Percentiles rank a stretch among this genome's conserved stretches.
Conservation (phyloP, 1,140 invertebrate genomes). For the Procambarus clarkii region DNA sequence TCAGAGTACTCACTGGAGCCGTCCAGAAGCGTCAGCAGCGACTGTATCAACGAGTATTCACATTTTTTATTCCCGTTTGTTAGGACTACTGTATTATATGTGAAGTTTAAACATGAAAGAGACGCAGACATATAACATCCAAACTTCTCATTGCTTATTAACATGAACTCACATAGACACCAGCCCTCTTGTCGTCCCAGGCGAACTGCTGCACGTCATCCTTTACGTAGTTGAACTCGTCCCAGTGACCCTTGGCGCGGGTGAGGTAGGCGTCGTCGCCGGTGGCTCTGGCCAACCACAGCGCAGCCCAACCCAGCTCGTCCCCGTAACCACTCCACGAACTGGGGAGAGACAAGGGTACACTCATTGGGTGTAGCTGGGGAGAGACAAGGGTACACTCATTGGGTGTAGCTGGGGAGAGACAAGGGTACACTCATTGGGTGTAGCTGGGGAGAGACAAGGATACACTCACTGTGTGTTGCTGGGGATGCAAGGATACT, state of each 20-base stretch:
- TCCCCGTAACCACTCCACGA: constrained; percentile 73
- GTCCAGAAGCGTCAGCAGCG: constrained; percentile 42
- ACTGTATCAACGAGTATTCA: constrained; percentile 19
- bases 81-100: too few relatives aligned
- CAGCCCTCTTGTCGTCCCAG: constrained; percentile 81
- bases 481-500: too few relatives aligned
- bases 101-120: too few relatives aligned
- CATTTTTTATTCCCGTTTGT: too few relatives aligned
- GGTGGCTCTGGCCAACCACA: constrained; percentile 74
- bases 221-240: constrained; percentile 76
- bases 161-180: constrained; percentile 77
- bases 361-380: not conserved
- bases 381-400: not conserved
- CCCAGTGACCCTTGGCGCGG: constrained; percentile 78
- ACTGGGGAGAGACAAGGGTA: constrained; percentile 17
- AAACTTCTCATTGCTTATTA: not conserved
- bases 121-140: too few relatives aligned
- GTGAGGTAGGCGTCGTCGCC: constrained; percentile 78
- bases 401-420: not conserved
- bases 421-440: not conserved
- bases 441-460: not conserved
- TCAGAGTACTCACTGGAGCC: constrained; percentile 23
- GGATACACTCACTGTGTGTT: too few relatives aligned
- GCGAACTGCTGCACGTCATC: constrained; percentile 76
- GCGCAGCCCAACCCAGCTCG: constrained; percentile 71